phyloP scores from a whole-genome alignment of 2,113 vertebrate genomes.

The Equus quagga region DNA sequence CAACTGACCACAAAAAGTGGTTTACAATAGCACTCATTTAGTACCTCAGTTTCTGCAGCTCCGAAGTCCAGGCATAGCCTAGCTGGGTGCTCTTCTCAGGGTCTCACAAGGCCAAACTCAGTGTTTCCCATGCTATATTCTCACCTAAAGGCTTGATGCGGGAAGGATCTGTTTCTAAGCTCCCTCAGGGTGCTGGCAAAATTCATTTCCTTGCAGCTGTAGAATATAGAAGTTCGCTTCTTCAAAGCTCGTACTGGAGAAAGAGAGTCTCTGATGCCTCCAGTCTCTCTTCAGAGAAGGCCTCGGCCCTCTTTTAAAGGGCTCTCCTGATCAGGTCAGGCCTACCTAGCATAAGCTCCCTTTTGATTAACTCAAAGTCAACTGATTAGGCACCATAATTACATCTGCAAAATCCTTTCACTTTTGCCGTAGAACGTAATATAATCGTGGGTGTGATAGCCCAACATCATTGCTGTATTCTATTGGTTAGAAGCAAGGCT shows the following conservation, averaged over 20 bases:
- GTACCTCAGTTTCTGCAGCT: not conserved
- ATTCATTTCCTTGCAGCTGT: constrained; percentile 13
- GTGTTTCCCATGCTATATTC: not conserved
- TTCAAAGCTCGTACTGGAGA: not conserved
- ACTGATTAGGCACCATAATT: not conserved
- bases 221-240: not conserved
- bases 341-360: not conserved
- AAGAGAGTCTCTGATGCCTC: not conserved
- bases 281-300: not conserved
- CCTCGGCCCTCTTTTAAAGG: not conserved
- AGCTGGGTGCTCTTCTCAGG: not conserved
- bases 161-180: not conserved
- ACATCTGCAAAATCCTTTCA: constrained; percentile 26
- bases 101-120: constrained; percentile 1
- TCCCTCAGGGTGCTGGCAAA: not conserved
- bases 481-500: not conserved
- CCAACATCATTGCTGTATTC: not conserved
- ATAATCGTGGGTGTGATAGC: not conserved
- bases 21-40: constrained; percentile 18
- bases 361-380: not conserved
- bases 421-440: not conserved
- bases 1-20: not conserved
- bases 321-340: not conserved
- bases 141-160: not conserved
- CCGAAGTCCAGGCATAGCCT: not conserved